phyloP scores from a whole-genome alignment of 2,797 vertebrate species.

The Nasua narica region DNA sequence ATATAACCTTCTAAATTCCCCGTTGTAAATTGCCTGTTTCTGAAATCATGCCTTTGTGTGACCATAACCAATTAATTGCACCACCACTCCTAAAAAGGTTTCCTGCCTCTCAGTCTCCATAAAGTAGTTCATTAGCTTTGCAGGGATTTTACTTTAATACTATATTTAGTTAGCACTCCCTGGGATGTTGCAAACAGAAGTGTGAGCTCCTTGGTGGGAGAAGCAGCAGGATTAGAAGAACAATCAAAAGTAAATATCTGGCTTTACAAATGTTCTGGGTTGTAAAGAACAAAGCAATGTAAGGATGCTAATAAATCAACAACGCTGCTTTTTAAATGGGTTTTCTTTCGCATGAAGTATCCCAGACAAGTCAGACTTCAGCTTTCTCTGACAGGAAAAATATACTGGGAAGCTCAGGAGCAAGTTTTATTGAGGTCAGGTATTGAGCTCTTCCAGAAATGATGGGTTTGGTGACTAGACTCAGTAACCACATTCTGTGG shows the following conservation, averaged over 20 bases:
- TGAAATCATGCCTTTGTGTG: conserved; percentile 67
- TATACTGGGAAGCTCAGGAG: background rate
- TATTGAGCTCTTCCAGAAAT: background rate
- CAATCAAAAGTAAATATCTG: conserved; percentile 32
- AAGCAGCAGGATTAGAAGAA: conserved; percentile 7
- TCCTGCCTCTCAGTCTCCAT: conserved; percentile 50
- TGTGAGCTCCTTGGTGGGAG: background rate
- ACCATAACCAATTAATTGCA: conserved; percentile 62
- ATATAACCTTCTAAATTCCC: conserved; percentile 50
- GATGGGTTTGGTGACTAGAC: background rate
- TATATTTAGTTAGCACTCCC: conserved; percentile 14
- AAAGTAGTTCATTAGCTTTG: conserved; percentile 57
- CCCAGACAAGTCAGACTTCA: background rate
- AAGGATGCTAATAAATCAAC: background rate
- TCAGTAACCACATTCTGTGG: background rate
- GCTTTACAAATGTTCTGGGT: background rate
- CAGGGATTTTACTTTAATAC: conserved; percentile 32
- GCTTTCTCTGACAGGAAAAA: background rate
- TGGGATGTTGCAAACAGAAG: background rate
- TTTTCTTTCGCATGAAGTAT: background rate
- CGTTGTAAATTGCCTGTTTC: conserved; percentile 64
- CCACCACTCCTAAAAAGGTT: conserved; percentile 51
- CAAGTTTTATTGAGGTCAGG: background rate
- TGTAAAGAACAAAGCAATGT: background rate
- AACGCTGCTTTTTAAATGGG: background rate